These are phyloP conservation scores for Scaptodrosophila latifasciaeformis DNA, from an alignment of 2,888 invertebrate genomes.

Conservation along the genomic window DNA sequence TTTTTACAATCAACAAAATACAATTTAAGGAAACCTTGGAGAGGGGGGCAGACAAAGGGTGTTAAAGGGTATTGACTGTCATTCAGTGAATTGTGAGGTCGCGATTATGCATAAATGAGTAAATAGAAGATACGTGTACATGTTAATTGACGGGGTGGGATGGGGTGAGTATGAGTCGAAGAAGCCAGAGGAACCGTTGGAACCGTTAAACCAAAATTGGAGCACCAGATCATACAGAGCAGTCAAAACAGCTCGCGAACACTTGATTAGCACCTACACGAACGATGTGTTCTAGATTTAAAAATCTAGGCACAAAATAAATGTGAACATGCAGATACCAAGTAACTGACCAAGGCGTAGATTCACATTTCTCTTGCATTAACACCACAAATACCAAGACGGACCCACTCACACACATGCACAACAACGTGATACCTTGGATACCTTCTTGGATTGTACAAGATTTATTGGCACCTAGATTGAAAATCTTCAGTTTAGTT, in stretches of 20 bases:
- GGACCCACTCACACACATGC: constrained; percentile 5
- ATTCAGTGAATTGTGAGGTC: background rate
- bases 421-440: background rate
- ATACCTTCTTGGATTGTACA: constrained; percentile 2
- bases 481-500: constrained; percentile 37
- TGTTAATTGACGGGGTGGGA: constrained; percentile 60
- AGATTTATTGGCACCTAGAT: constrained; percentile 42
- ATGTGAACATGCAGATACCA: too few relatives aligned
- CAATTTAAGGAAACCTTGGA: constrained; percentile 46
- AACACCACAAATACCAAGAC: constrained; percentile 44
- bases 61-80: too few relatives aligned
- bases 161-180: too few relatives aligned
- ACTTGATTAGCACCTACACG: constrained; percentile 57
- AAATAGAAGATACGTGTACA: constrained; percentile 22
- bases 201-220: constrained; percentile 60
- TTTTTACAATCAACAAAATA: constrained; percentile 1
- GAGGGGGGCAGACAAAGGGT: too few relatives aligned
- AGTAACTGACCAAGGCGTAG: too few relatives aligned
- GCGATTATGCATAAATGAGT: constrained; percentile 48
- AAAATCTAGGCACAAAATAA: too few relatives aligned
- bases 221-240: constrained; percentile 55
- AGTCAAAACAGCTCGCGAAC: constrained; percentile 38
- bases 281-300: too few relatives aligned
- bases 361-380: constrained; percentile 46
- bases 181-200: constrained; percentile 36